Base-by-base conservation (phyloP, 2,797 vertebrate species). In the Falco cherrug region DNA sequence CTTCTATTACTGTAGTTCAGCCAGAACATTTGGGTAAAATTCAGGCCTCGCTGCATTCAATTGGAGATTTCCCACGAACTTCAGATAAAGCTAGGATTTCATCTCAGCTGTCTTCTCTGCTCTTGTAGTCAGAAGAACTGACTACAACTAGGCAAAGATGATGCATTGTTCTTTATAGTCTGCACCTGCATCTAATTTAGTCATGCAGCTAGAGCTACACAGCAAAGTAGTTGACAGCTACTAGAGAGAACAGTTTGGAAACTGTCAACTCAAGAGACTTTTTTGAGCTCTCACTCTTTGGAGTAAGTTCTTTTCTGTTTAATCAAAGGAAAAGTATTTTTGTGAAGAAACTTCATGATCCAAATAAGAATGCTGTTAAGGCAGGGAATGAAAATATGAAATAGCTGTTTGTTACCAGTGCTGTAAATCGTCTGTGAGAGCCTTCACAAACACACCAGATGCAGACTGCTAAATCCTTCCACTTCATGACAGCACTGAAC, bases 101-200 rank as follows among this genome's bases (percentile, higher is more conserved):
- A 78, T 43, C 64, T 91, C 60, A 51, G 41, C 71, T 81, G 57
- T 71, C 74, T 87, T 70, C 78, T 92, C 71, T 61, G 22, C 53
- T 77, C 60, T 41, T 60, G 29, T 47, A 68, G 37, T 37, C 64
- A 92, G 65, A 68, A 95, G 68, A 95, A 74, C 14, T n/a, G 21
- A 90, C 53, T 79, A 50, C 29, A 80, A 45, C 43, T 25, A 80
- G 57, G 92, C 86, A 93, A 79, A 94, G 68, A 83, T 69, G 84
- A 89, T 89, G 82, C 75, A 93, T 90, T 96, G 81, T 89, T 87
- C 93, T 80, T 84, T 43, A 64, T 6, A 85, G 47, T 47, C 73
- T 93, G 90, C 88, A 95, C 96, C 96, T 95, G 93, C 47, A 82
- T 20, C 94, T 95, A 92, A 96, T 95, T 89, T 90, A 92, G 84